Base-by-base conservation (phyloP, 30 jellyfish, hydroid and myxozoan genomes). In the Turritopsis dohrnii region DNA sequence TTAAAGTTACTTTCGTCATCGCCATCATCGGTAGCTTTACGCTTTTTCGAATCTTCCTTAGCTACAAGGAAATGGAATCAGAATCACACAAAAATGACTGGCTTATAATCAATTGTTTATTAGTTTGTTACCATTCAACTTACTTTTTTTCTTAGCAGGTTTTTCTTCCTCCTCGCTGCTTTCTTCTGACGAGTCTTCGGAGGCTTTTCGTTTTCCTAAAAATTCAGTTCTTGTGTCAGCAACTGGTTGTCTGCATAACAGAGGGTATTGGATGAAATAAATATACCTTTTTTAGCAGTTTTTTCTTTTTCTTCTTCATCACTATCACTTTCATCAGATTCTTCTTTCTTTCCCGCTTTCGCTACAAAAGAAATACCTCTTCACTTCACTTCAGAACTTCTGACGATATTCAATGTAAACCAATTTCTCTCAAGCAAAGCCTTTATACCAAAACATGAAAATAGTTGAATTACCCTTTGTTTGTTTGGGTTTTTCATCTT, bases 291-390 rank as follows among this genome's bases (percentile, higher is more conserved):
- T 85, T 75, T 84, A 25, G 83, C 71, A 1, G 86, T 29, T 28
- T 85, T 76, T 29, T 82, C 83, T 29, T 79, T 81, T 75, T 85
- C 92, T 66, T 85, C 92, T 8, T 66, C 76, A 65, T 71, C 84
- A 60, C 71, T 21, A 23, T 21, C n/a, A 7, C 24, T 71, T 74
- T 27, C 53, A 24, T 22, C 24, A 24, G 83, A 74, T 7, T 29
- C 65, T 74, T 74, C 83, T 74, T 74, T 74, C 41, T 74, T 74
- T 1, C 16, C 83, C 13, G 83, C 65, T 52, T 27, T 74, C 60
- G 60, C 60, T 41, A 41, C 60, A 41, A 41, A 41, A 41, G n/a
- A n/a, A n/a, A n/a, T n/a, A n/a, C n/a, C n/a, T n/a, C n/a, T n/a
- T n/a, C n/a, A n/a, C n/a, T n/a, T n/a, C n/a, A n/a, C n/a, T n/a